phyloP scores from a whole-genome alignment of 2,797 vertebrate genomes.

The Amazonetta brasiliensis region DNA sequence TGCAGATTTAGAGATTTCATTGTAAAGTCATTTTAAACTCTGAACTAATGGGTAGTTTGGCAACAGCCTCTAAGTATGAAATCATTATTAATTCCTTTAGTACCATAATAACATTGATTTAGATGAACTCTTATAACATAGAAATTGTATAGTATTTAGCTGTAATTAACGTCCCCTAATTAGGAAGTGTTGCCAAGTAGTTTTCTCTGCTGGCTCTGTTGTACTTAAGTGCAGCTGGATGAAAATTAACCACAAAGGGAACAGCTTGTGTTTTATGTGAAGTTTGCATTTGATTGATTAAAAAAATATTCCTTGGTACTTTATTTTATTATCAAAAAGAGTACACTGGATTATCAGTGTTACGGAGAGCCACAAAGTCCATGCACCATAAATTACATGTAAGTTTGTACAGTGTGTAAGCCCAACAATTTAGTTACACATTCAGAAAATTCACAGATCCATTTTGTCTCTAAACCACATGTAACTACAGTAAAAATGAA shows the following conservation, averaged over 20 bases:
- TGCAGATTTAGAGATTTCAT: conserved; percentile 33
- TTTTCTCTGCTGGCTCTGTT: conserved; percentile 81
- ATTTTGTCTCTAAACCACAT: conserved; percentile 15
- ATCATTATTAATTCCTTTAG: conserved; percentile 81
- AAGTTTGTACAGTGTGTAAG: not conserved
- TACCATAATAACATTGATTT: conserved; percentile 81
- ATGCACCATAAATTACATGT: conserved; percentile 7
- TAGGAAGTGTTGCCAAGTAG: conserved; percentile 80
- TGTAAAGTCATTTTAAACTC: conserved; percentile 61
- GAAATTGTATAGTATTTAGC: conserved; percentile 81
- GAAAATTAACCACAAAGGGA: conserved; percentile 82
- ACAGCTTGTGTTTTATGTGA: conserved; percentile 82
- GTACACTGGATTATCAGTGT: conserved; percentile 59
- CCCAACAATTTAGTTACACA: not conserved
- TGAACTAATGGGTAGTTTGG: conserved; percentile 79
- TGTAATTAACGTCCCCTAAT: conserved; percentile 83
- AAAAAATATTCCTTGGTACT: conserved; percentile 76
- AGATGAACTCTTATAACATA: conserved; percentile 78
- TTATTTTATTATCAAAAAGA: conserved; percentile 73
- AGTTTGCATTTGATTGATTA: conserved; percentile 80
- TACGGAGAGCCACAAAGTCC: conserved; percentile 43
- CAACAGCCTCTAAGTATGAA: conserved; percentile 72
- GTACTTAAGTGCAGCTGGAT: conserved; percentile 81
- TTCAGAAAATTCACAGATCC: conserved; percentile 32
- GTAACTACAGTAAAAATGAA: not conserved